A percentile compares a stretch with the other conserved stretches of the same genome.
These are phyloP conservation scores for Cephus pygmeus DNA, from an alignment of 2,888 invertebrate species.

Conservation along the genomic window DNA sequence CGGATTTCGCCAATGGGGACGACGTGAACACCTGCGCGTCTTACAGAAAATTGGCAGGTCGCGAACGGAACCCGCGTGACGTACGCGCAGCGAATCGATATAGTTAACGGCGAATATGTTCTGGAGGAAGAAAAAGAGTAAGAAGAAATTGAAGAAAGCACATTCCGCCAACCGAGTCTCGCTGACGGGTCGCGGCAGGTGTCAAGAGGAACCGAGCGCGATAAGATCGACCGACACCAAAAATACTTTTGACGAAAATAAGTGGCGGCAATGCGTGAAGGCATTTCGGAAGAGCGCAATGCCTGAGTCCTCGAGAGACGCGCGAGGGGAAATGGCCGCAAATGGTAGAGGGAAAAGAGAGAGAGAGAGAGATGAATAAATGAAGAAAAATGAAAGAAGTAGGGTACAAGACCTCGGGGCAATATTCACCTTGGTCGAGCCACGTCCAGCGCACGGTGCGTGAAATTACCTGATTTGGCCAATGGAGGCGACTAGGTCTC, in stretches of 20 bases:
- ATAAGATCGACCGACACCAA: slow-evolving; percentile 2
- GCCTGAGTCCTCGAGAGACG: neutral
- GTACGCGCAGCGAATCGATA: neutral
- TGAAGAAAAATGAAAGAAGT: neutral
- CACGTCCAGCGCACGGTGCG: neutral
- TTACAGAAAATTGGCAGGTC: neutral
- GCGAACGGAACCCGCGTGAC: neutral
- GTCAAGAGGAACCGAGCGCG: neutral
- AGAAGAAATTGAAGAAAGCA: neutral
- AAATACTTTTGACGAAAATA: slow-evolving; percentile 3
- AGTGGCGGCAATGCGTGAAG: neutral
- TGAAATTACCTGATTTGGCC: neutral
- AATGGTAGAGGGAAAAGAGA: neutral
- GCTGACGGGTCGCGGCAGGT: slow-evolving; percentile 5
- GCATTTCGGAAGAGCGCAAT: neutral
- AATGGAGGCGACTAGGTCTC: neutral
- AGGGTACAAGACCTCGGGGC: neutral
- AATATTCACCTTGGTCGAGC: neutral
- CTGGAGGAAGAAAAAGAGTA: neutral
- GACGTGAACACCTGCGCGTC: neutral
- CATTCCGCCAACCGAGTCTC: neutral
- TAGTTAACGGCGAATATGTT: neutral
- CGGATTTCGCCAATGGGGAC: neutral
- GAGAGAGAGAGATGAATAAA: neutral
- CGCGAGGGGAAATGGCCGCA: neutral